phyloP scores from a whole-genome alignment of 2,113 vertebrate species.

The Sialia sialis region DNA sequence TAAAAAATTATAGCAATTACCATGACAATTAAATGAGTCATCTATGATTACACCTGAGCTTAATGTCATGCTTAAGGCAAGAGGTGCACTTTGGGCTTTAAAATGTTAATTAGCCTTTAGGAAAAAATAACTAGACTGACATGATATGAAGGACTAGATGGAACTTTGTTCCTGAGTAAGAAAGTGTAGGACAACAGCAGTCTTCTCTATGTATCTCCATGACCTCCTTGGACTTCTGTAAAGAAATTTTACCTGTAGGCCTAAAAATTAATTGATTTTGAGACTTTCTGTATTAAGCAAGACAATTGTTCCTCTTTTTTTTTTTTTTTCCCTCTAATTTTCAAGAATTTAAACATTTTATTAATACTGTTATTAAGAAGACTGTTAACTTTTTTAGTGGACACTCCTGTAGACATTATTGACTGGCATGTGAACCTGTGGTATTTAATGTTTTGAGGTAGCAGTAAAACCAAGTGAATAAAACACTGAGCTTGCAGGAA shows the following conservation, averaged over 20 bases:
- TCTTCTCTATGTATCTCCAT: background rate
- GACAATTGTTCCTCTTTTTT: background rate
- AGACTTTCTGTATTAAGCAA: background rate
- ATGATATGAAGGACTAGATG: background rate
- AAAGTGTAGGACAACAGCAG: background rate
- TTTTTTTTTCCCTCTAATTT: background rate
- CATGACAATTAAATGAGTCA: constrained; percentile 19
- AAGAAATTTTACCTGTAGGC: background rate
- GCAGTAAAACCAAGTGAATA: background rate
- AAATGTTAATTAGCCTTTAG: background rate
- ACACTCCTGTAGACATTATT: background rate
- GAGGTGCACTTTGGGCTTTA: background rate
- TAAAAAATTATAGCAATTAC: background rate
- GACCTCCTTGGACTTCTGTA: background rate
- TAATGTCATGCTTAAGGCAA: background rate
- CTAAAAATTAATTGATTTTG: background rate
- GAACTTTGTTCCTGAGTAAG: background rate
- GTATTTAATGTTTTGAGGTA: background rate
- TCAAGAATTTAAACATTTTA: background rate
- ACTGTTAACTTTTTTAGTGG: background rate
- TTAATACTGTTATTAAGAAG: background rate
- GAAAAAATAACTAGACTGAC: background rate
- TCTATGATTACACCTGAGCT: background rate
- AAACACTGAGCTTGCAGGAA: background rate
- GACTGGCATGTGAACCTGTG: background rate